These are phyloP conservation scores for Ephydatia muelleri DNA, from an alignment of 37 sponge, comb jelly and placozoan genomes.

Conservation along the genomic window DNA sequence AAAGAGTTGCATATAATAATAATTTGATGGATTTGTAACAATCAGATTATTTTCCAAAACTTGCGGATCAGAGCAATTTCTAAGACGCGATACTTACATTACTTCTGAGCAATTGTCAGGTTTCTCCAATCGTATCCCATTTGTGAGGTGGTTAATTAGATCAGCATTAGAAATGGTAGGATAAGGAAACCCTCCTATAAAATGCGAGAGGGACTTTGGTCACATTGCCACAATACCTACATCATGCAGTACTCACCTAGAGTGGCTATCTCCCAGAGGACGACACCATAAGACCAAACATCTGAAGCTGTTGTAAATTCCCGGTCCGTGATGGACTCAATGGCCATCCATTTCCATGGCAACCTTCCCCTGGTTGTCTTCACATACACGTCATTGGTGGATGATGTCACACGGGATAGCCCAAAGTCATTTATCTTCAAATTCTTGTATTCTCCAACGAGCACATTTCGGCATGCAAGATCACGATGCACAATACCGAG, in stretches of 20 bases:
- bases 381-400: constrained; percentile 65
- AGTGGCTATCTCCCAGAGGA: constrained; percentile 78
- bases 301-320: constrained; percentile 77
- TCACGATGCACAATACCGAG: constrained; percentile 77
- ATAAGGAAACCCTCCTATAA: constrained; percentile 68
- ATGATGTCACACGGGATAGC: constrained; percentile 48
- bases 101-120: constrained; percentile 63
- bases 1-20: background rate
- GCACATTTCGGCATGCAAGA: constrained; percentile 76
- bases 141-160: constrained; percentile 27
- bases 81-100: constrained; percentile 41
- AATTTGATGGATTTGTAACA: too few relatives aligned
- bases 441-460: constrained; percentile 64
- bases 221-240: background rate
- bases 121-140: constrained; percentile 56
- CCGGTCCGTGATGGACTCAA: constrained; percentile 69
- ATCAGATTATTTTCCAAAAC: too few relatives aligned
- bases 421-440: constrained; percentile 85
- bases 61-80: background rate
- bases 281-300: constrained; percentile 82
- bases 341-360: constrained; percentile 83
- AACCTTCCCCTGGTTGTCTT: constrained; percentile 73
- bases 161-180: constrained; percentile 26
- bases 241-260: constrained; percentile 39
- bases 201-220: background rate